These are phyloP conservation scores for Thalassaphorura encarpata DNA, from an alignment of 1,140 invertebrate genomes.

Conservation along the genomic window DNA sequence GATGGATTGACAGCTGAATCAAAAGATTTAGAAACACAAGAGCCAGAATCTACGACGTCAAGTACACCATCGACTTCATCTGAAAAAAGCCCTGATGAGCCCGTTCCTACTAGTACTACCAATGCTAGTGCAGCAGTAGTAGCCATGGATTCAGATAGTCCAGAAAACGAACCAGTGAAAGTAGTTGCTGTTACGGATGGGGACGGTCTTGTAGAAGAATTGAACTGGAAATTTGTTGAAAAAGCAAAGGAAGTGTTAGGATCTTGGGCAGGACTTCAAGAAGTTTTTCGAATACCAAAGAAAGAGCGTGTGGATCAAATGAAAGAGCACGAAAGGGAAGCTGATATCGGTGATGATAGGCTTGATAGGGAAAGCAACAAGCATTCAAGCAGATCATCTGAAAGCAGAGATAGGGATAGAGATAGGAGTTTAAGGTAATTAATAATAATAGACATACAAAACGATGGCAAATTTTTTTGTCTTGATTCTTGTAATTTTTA, in stretches of 20 bases:
- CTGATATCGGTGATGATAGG: constrained; percentile 41
- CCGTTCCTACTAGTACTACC: neutral
- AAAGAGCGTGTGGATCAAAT: constrained; percentile 84
- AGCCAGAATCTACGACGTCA: no score
- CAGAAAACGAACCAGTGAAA: neutral
- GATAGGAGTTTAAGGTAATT: no score
- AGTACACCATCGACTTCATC: no score
- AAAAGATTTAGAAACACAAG: neutral
- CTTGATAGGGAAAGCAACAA: no score
- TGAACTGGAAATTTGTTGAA: constrained; percentile 35
- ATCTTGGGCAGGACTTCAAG: constrained; percentile 69
- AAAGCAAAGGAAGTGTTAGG: constrained; percentile 56
- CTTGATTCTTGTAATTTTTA: no score
- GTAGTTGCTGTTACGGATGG: constrained; percentile 21
- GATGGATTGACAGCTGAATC: constrained; percentile 4
- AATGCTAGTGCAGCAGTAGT: neutral
- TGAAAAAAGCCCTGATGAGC: no score
- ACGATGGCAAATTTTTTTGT: no score
- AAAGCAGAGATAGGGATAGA: no score
- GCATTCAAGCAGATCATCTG: no score
- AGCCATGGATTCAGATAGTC: neutral
- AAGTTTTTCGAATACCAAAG: constrained; percentile 89
- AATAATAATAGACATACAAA: no score
- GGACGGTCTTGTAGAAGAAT: neutral
- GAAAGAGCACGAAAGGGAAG: constrained; percentile 85